A percentile compares a stretch with the other conserved stretches of the same genome.
Evolutionary conservation across 2,888 invertebrate species (phyloP).

Genomic region (Leptopilina syphax): DNA sequence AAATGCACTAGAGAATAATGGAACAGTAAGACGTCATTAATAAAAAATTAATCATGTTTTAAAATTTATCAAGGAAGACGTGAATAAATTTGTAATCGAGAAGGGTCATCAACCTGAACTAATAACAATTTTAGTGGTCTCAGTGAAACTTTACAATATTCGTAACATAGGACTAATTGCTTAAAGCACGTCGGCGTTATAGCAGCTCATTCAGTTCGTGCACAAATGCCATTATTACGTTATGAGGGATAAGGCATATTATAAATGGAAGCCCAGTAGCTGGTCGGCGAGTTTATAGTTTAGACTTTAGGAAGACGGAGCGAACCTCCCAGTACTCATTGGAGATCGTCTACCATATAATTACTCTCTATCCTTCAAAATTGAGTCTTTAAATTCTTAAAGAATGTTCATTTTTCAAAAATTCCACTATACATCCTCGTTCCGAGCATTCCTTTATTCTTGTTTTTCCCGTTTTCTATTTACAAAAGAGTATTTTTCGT

Average conservation of each 20-base stretch:
- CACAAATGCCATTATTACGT: constrained; percentile 68
- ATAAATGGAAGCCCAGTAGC: constrained; percentile 75
- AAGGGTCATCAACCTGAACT: neutral
- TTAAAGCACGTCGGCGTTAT: constrained; percentile 66
- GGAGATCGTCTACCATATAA: constrained; percentile 75
- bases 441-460: neutral
- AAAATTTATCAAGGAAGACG: neutral
- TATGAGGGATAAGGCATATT: constrained; percentile 71
- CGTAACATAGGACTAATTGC: constrained; percentile 64
- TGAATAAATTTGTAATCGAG: neutral
- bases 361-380: constrained; percentile 64
- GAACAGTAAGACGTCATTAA: neutral
- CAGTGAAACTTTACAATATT: constrained; percentile 31
- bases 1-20: neutral
- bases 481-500: neutral
- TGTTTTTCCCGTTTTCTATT: neutral
- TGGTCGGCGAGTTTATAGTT: constrained; percentile 70
- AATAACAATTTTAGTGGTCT: constrained; percentile 14
- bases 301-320: constrained; percentile 69
- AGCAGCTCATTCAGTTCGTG: constrained; percentile 67
- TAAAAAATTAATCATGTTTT: neutral
- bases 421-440: neutral
- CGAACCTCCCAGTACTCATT: constrained; percentile 51
- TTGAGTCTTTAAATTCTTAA: constrained; percentile 43
- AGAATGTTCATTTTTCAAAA: constrained; percentile 19